Evolutionary conservation across 2,113 vertebrate genomes (phyloP).

Genomic region (Dendropsophus ebraccatus): DNA sequence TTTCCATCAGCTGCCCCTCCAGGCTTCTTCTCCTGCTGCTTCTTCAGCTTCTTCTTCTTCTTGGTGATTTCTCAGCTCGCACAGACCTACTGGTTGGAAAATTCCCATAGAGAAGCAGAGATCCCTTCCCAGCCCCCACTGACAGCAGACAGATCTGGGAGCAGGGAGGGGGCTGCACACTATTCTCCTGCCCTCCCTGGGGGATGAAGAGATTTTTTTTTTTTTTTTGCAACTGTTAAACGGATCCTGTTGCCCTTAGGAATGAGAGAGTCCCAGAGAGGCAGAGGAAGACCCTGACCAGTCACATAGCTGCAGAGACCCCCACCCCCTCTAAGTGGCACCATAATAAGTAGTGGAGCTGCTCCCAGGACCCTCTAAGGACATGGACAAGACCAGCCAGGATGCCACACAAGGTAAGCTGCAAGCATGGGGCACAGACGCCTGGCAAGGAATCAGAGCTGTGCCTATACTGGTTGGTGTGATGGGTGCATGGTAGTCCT

Average conservation of each 20-base stretch:
- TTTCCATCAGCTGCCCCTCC: slow-evolving; percentile 70
- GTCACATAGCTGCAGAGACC: not conserved
- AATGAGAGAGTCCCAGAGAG: slow-evolving; percentile 39
- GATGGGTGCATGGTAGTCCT: too few species aligned
- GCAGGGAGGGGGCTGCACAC: slow-evolving; percentile 35
- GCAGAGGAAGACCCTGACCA: not conserved
- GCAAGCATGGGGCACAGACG: not conserved
- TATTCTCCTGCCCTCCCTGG: slow-evolving; percentile 39
- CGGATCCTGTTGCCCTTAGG: slow-evolving; percentile 45
- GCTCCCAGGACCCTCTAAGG: not conserved
- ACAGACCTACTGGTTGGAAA: not conserved
- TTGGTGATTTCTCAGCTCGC: not conserved
- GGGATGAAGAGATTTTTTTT: slow-evolving; percentile 43
- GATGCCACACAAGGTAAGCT: slow-evolving; percentile 15
- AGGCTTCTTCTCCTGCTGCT: slow-evolving; percentile 65
- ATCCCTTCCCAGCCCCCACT: not conserved
- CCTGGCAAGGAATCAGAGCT: too few species aligned
- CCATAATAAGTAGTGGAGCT: not conserved
- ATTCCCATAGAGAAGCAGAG: not conserved
- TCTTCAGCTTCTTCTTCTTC: slow-evolving; percentile 48
- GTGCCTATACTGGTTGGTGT: too few species aligned
- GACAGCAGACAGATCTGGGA: slow-evolving; percentile 42
- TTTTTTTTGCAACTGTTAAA: slow-evolving; percentile 24
- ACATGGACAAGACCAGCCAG: slow-evolving; percentile 38
- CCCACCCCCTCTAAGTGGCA: not conserved